These are phyloP conservation scores for Petrocephalus zakoni DNA, from an alignment of 2,113 vertebrate genomes.

Conservation along the genomic window DNA sequence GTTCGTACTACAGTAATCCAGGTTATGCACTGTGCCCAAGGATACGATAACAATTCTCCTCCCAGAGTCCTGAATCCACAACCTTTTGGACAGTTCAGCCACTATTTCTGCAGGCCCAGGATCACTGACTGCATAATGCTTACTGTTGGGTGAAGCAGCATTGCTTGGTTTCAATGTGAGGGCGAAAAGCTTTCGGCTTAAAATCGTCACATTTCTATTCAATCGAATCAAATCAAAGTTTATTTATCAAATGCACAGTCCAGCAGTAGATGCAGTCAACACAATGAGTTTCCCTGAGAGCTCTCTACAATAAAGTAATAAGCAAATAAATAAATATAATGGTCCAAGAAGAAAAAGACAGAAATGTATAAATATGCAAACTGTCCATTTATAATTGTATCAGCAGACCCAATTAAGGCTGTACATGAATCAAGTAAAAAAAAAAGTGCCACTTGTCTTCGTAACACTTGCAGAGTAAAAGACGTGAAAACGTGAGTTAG, in stretches of 20 bases:
- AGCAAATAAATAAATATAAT: background rate
- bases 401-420: background rate
- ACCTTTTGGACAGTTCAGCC: background rate
- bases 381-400: background rate
- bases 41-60: background rate
- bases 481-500: background rate
- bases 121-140: background rate
- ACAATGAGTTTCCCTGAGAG: background rate
- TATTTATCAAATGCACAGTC: background rate
- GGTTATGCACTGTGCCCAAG: background rate
- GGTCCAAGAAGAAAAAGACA: background rate
- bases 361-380: background rate
- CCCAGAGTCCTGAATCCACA: background rate
- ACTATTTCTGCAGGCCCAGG: background rate
- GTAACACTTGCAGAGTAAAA: background rate
- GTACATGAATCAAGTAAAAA: background rate
- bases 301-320: background rate
- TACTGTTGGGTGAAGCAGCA: background rate
- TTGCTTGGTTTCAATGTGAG: background rate
- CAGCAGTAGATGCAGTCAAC: background rate
- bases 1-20: background rate
- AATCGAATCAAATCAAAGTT: background rate
- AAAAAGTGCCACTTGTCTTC: background rate
- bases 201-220: background rate
- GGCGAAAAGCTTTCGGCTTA: too few species aligned